Evolutionary conservation across 1,140 invertebrate genomes (phyloP), one percentile per base, ranked within the genome.

Genomic region (Maconellicoccus hirsutus): DNA sequence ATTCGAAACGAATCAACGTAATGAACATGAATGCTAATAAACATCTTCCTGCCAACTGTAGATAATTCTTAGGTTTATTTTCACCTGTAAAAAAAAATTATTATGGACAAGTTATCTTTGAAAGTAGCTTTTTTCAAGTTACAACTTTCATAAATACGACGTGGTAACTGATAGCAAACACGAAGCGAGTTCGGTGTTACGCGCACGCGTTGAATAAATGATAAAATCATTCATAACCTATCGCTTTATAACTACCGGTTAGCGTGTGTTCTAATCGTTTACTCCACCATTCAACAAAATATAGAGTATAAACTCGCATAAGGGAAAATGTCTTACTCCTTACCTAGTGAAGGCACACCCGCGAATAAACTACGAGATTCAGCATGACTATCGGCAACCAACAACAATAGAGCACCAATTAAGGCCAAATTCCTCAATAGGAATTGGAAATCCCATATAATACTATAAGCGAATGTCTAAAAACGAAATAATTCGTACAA

Each of bases 11-110:
- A 70, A 99, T 86, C 19, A 99, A 81, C 0, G 96, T 98, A 73
- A 98, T 86, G 79, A 99, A 99, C 98, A 99, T 99, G 80, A 98
- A 97, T 10, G 98, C 96, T 21, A 99, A 82, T 16, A 99, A 84
- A 73, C 98, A 89, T 74, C 98, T 86, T 26, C 98, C 98, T 72
- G 94, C 91, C 1, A 99, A 82, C 82, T 98, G 96, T 77, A 99
- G 84, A 79, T 98, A 94, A 76, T 93, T 96, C 82, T 98, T 98
- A 19, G 95, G 96, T 77, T 96, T 98, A 81, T 99, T 99, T 74
- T 98, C 94, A 59, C 90, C 80, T 80, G 73, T 23, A 63, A 71
- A 70, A 72, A 42, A 70, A 71, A 59, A 52, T 39, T 23, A 63
- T n/a, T n/a, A n/a, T n/a, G n/a, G n/a, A n/a, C n/a, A n/a, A n/a